These are phyloP conservation scores for Hydraecia micacea DNA, from an alignment of 2,888 invertebrate genomes.

Conservation along the genomic window DNA sequence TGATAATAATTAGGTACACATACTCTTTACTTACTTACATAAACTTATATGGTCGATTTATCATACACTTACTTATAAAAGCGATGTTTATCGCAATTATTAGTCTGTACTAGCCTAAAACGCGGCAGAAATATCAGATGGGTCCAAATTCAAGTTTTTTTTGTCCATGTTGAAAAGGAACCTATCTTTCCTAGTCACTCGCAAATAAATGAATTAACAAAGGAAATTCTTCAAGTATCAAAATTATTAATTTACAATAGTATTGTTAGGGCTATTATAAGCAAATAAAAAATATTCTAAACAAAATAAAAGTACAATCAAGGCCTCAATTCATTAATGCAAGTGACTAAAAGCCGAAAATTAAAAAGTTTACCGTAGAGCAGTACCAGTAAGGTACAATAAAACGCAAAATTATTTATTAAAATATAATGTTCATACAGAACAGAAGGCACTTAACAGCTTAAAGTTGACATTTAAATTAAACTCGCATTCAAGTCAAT, in stretches of 20 bases:
- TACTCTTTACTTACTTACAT: conserved; percentile 64
- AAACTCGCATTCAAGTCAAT: conserved; percentile 59
- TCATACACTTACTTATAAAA: conserved; percentile 55
- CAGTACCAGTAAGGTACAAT: conserved; percentile 48
- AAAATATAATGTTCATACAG: conserved; percentile 65
- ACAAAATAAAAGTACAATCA: conserved; percentile 25
- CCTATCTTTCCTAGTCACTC: conserved; percentile 51
- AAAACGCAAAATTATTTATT: conserved; percentile 56
- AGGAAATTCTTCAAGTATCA: conserved; percentile 28
- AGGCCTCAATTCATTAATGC: conserved; percentile 42
- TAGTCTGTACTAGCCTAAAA: conserved; percentile 38
- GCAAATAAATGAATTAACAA: conserved; percentile 47
- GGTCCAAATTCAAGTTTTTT: conserved; percentile 30
- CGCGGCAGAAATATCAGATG: conserved; percentile 36
- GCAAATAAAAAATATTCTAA: conserved; percentile 23
- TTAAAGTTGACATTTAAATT: conserved; percentile 62
- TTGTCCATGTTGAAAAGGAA: conserved; percentile 31
- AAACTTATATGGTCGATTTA: conserved; percentile 63
- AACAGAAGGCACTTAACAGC: conserved; percentile 68
- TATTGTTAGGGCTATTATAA: conserved; percentile 3
- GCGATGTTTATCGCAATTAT: conserved; percentile 46
- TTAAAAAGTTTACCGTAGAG: conserved; percentile 34
- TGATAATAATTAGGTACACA: conserved; percentile 71
- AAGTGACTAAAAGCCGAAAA: conserved; percentile 52
- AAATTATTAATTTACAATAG: conserved; percentile 24